Base-by-base conservation (phyloP, 2,888 invertebrate genomes). In the Agrochola macilenta region DNA sequence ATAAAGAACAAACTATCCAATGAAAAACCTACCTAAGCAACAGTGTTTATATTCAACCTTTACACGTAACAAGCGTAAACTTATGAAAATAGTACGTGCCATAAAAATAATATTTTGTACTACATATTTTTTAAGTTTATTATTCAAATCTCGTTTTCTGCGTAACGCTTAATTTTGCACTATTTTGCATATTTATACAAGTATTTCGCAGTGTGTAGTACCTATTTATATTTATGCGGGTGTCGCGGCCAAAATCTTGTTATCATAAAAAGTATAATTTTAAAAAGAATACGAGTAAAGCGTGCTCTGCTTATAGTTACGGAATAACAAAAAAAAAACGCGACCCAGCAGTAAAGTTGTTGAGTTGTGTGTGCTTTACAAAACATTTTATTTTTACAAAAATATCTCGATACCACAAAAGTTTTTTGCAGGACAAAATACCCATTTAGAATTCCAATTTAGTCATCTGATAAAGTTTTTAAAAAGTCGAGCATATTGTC, bases 201-300 rank as follows among this genome's bases (percentile, higher is more conserved):
- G 54, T 69, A 69, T 84, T 74, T 83, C 58, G 73, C 85, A 63
- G 26, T 61, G 26, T 60, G 69, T 30, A 64, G 69, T 76, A 68
- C 63, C 54, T 76, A 76, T 70, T 85, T 76, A 60, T 81, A 76
- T 83, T 81, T 85, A 83, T 69, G 74, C 52, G 69, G 66, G 74
- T 54, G 52, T 76, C 69, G 82, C 43, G 52, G 12, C 76, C 57
- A 30, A 73, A 75, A 85, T 70, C 76, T 76, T 73, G 69, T 76
- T 63, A 69, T 60, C 52, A 73, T 60, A 85, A 63, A 74, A 70
- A 72, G 39, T 74, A 68, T 66, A 76, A 73, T 68, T 82, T 76
- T 64, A 61, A 73, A 76, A 76, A 70, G 72, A 63, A 64, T 52
- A 82, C 71, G 82, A 69, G 65, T 20, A 30, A 66, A 73, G 58